Base-by-base conservation (phyloP, 2,113 vertebrate genomes). In the Benitochromis conjunctus region DNA sequence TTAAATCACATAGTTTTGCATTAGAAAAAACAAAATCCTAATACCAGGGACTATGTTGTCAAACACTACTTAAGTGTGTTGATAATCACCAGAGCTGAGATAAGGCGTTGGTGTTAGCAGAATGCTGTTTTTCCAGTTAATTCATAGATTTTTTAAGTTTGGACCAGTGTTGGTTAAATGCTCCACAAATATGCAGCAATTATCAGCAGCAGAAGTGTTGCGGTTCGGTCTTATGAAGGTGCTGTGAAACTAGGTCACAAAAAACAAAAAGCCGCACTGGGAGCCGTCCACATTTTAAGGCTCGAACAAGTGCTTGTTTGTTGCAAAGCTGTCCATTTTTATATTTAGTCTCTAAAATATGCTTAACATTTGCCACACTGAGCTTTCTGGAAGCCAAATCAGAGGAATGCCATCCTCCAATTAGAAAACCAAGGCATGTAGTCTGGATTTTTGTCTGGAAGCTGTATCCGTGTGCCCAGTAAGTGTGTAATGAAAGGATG, bases 401-500 rank as follows among this genome's bases (percentile, higher is more conserved):
- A 12, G 38, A 79, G 46, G 10, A 91, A 79, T 80, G 26, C 21
- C 5, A 7, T 80, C 66, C 48, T 92, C 81, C 46, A 86, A 90
- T 87, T 56, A 83, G 64, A 83, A 83, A 85, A 57, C 60, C 86
- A 76, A 77, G 60, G 60, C 85, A 80, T 57, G 51, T 31, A 64
- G 89, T 76, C 38, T 69, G 34, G 41, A 60, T 56, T 78, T 92
- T 80, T 79, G 84, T 84, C 87, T 89, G 64, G 88, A 82, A 87
- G 88, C 71, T 19, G 58, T 31, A 34, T 56, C 83, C 80, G 51
- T 71, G 79, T 57, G 26, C 79, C 81, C 85, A 91, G 79, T 85
- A 69, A 87, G 56, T 90, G 82, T 89, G 82, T 92, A 95, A 95
- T 95, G 87, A 95, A 85, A 95, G 92, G 88, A 92, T 19, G 41